phyloP scores from a whole-genome alignment of 2,113 vertebrate species.

The Sardina pilchardus region DNA sequence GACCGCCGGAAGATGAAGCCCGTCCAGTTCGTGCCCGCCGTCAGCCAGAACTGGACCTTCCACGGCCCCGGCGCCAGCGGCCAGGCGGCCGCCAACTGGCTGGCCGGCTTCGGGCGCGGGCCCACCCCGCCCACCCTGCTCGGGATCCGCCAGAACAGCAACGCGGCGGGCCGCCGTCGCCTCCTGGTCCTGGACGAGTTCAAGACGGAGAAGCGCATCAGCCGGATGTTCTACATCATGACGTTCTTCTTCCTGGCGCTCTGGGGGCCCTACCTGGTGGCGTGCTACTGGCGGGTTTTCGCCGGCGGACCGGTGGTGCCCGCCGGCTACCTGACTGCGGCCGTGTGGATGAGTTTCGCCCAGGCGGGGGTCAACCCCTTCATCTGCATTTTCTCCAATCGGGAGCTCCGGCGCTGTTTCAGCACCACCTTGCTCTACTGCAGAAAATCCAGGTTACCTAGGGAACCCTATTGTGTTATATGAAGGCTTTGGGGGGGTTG shows the following conservation, averaged over 20 bases:
- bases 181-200: constrained; percentile 98
- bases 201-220: constrained; percentile 99
- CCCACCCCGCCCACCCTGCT: constrained; percentile 97
- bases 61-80: constrained; percentile 97
- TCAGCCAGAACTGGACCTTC: constrained; percentile 99
- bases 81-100: constrained; percentile 98
- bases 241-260: constrained; percentile 98
- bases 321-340: constrained; percentile 95
- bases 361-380: constrained; percentile 99
- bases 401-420: constrained; percentile 99
- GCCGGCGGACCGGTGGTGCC: constrained; percentile 93
- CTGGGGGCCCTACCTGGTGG: constrained; percentile 98
- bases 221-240: constrained; percentile 99
- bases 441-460: constrained; percentile 99
- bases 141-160: constrained; percentile 96
- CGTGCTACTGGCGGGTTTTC: constrained; percentile 99
- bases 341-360: constrained; percentile 99
- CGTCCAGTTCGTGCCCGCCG: constrained; percentile 98
- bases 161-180: constrained; percentile 92
- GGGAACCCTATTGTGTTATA: constrained; percentile 99
- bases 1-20: constrained; percentile 99
- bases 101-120: constrained; percentile 97
- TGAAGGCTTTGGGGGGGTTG: constrained; percentile 79
- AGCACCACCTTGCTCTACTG: constrained; percentile 99
- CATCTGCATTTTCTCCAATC: constrained; percentile 99